Base-by-base conservation (phyloP, 2,888 invertebrate genomes). In the Drosophila quasianomalipes region DNA sequence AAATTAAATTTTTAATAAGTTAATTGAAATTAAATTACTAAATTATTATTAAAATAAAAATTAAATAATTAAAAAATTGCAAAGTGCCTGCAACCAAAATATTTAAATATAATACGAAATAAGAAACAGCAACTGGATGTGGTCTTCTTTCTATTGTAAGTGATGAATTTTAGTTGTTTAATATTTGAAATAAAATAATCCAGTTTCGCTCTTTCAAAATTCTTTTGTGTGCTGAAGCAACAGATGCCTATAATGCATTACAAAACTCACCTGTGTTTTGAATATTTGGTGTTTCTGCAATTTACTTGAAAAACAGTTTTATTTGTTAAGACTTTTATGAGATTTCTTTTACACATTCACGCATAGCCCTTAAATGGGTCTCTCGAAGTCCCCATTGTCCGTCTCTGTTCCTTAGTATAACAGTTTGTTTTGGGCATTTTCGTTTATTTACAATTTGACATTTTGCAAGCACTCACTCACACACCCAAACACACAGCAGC, bases 381-480 rank as follows among this genome's bases (percentile, higher is more conserved):
- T 4, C 37, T 14, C 0, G 10, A 19, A 26, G 3, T 37, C 16
- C 35, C 26, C 54, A 19, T 16, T 57, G 22, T 14, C 65, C n/a
- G 72, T 70, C 81, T 6, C 63, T 70, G 85, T 35, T 44, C 22
- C 22, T 71, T 59, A 30, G 82, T 85, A 89, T 89, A 86, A 89
- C 89, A 85, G 76, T 65, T 79, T 60, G 33, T 61, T 79, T 70
- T 68, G 71, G 74, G 69, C 72, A 75, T 73, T 84, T 89, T 86
- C 81, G 86, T 89, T 85, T 89, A 89, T 85, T 85, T 85, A 85
- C 89, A 89, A 76, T 89, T 85, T 89, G 84, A 89, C 89, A 85
- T 89, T 89, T 85, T 82, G 89, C 81, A 82, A 84, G 72, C 78
- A 61, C 75, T 28, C 79, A 70, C 55, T 31, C 76, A 70, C 67